phyloP scores from a whole-genome alignment of 23 tunicate genomes.

The Halocynthia roretzi region DNA sequence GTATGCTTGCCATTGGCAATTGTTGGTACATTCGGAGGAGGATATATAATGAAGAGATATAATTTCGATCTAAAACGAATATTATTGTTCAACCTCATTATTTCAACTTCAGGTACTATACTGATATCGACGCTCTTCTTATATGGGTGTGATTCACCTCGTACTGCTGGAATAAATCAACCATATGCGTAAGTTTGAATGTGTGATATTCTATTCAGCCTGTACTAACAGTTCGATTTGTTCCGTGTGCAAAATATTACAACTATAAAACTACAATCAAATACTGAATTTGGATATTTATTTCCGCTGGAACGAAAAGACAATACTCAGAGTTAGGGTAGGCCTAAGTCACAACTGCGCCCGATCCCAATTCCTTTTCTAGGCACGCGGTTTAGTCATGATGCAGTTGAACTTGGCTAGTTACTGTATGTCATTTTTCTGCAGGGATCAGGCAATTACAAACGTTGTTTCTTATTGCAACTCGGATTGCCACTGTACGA shows the following conservation, averaged over 20 bases:
- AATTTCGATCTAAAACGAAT: conserved; percentile 57
- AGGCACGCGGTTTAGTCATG: not conserved
- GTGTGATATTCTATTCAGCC: too few species aligned
- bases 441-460: conserved; percentile 1
- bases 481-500: conserved; percentile 40
- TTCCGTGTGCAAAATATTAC: too few species aligned
- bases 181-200: conserved; percentile 58
- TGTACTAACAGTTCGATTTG: too few species aligned
- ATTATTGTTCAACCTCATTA: conserved; percentile 31
- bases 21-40: conserved; percentile 64
- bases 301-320: too few species aligned
- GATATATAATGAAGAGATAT: conserved; percentile 68
- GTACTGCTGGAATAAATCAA: conserved; percentile 50
- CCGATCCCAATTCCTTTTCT: not conserved
- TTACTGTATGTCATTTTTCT: not conserved
- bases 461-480: conserved; percentile 35
- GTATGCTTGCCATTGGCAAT: conserved; percentile 84
- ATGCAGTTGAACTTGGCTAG: not conserved
- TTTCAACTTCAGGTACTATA: conserved; percentile 40
- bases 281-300: too few species aligned
- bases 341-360: too few species aligned
- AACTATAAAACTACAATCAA: too few species aligned
- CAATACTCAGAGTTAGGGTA: too few species aligned
- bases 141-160: conserved; percentile 45
- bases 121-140: conserved; percentile 36